Evolutionary conservation across 2,797 vertebrate species (phyloP), one percentile per base, ranked within the genome.

Genomic region (Pantherophis alleghaniensis): DNA sequence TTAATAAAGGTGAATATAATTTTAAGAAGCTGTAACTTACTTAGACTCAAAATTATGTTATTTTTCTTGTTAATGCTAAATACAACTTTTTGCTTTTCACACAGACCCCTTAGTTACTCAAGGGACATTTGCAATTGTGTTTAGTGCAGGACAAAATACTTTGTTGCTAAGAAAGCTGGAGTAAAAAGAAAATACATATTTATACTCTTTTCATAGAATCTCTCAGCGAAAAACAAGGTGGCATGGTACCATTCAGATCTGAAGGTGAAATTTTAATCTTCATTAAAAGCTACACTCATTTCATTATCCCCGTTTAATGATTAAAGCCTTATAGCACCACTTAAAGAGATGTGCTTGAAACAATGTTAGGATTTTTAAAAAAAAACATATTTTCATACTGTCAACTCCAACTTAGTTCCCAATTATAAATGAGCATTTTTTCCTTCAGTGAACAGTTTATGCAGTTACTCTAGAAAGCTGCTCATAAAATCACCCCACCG

Each of bases 191-290:
- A 87, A 91, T 26, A 16, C 16, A 61, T 61, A n/a, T 74, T 42
- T 55, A 28, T 61, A 32, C 47, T 83, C 51, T 55, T 47, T 26
- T 51, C 42, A 88, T 7, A 47, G 37, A 79, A 55, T 26, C 26
- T 13, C 59, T 90, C 55, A 13, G 56, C 5, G 1, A 91, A 32
- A 24, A 88, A 60, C 47, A 7, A 91, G 56, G 60, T 53, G 16
- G 66, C 24, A 37, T 13, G 60, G 37, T 26, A 56, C 7, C 51
- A 91, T 51, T 83, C 14, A 89, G n/a, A 57, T 87, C 10, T 90
- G 53, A n/a, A 90, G 26, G 32, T 87, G 53, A 87, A 37, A 90
- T 93, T 87, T 90, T 87, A 87, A 93, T 90, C 32, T 90, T 51
- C 59, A 69, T 12, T n/a, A 60, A 90, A 90, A 86, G 79, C 57